Base-by-base conservation (phyloP, 2,888 invertebrate species). In the Dynastes hyllus region DNA sequence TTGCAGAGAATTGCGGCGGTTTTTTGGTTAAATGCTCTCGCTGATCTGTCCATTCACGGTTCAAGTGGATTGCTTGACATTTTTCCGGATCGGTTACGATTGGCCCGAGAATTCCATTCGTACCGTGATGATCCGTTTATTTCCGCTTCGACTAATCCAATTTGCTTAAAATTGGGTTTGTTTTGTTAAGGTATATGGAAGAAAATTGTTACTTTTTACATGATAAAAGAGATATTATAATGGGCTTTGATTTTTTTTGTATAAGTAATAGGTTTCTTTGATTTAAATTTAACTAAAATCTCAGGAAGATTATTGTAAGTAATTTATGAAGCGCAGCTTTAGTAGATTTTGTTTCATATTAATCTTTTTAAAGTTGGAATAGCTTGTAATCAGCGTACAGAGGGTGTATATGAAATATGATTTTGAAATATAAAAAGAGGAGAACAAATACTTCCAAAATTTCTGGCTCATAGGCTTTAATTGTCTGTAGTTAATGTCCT, bases 61-160 rank as follows among this genome's bases (percentile, higher is more conserved):
- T 81, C 82, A 83, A 84, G 84, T 83, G 84, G 61, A 76, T 82
- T 81, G 80, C 82, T 83, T 84, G 84, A 84, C 83, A 83, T 82
- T 79, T 83, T 84, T 81, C 79, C 82, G 76, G 69, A 69, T 78
- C 73, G 80, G 78, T 51, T 82, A 78, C 80, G 61, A 75, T 76
- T 67, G 32, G 29, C 29, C 50, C 40, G 79, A 80, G 81, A 82
- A 79, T 50, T 58, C 8, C 22, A 58, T 58, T 58, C 22, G 66
- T 67, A 63, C 71, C 27, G 63, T 32, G 63, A 58, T 9, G 16
- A 58, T 16, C 16, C 67, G 50, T 53, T 63, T 37, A 51, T 37
- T 66, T 66, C 40, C 50, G 65, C 77, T 40, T 63, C 51, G 45
- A 27, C 11, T 69, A 71, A 53, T 71, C 51, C 63, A 67, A 77